Evolutionary conservation across 1,140 invertebrate species (phyloP).

Genomic region (Protaetia brevitarsis): DNA sequence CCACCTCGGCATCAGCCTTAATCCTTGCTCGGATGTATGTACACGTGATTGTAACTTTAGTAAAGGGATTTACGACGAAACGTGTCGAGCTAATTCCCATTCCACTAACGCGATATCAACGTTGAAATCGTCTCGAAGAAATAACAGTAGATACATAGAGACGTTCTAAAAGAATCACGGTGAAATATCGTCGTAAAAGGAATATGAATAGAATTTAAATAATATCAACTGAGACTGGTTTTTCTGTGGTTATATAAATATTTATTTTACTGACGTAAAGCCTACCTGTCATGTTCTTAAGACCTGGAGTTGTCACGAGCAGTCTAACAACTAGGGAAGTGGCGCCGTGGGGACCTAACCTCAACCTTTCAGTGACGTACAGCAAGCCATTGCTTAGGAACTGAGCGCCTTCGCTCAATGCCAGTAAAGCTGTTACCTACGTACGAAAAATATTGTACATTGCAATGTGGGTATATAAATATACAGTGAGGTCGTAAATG

Average conservation of each 20-base stretch:
- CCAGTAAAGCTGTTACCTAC: slow-evolving; percentile 60
- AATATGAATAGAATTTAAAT: too few relatives aligned
- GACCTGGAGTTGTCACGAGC: slow-evolving; percentile 57
- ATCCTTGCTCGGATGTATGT: too few relatives aligned
- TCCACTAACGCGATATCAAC: too few relatives aligned
- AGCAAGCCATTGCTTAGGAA: slow-evolving; percentile 61
- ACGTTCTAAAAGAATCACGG: too few relatives aligned
- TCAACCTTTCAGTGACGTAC: slow-evolving; percentile 59
- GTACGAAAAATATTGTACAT: slow-evolving; percentile 28
- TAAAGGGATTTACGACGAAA: too few relatives aligned
- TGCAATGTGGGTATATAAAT: not conserved
- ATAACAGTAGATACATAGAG: too few relatives aligned
- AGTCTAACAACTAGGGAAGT: slow-evolving; percentile 61
- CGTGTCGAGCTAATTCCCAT: too few relatives aligned
- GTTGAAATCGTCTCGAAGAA: too few relatives aligned
- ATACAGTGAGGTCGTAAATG: too few relatives aligned
- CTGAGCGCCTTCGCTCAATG: slow-evolving; percentile 59
- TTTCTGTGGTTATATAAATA: not conserved
- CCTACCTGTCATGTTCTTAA: slow-evolving; percentile 63
- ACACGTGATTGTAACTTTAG: too few relatives aligned
- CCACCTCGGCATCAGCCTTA: too few relatives aligned
- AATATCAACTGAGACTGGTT: not conserved
- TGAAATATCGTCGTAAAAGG: too few relatives aligned
- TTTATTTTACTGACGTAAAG: not conserved
- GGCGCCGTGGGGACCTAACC: slow-evolving; percentile 60